phyloP scores from a whole-genome alignment of 2,113 vertebrate species.

The Phylloscopus trochilus region DNA sequence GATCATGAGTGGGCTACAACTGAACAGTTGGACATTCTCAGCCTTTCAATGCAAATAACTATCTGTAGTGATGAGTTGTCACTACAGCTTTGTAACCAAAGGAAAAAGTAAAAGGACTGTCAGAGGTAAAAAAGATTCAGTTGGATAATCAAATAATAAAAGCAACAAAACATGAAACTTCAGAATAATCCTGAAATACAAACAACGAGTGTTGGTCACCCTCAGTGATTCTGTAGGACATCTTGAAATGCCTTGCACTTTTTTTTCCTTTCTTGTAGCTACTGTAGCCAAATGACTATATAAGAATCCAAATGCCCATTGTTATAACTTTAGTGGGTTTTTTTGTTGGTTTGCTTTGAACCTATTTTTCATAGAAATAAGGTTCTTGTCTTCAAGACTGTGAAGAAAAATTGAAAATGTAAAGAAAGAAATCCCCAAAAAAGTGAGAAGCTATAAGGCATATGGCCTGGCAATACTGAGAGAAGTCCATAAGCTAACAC shows the following conservation, averaged over 20 bases:
- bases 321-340: neutral
- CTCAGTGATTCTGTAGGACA: neutral
- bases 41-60: neutral
- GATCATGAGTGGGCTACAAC: neutral
- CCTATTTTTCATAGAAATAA: neutral
- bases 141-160: neutral
- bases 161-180: neutral
- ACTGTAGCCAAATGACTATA: neutral
- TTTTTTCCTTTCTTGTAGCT: neutral
- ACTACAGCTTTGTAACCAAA: neutral
- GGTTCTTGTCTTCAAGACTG: neutral
- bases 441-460: neutral
- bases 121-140: neutral
- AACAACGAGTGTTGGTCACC: neutral
- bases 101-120: neutral
- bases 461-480: neutral
- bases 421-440: neutral
- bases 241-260: neutral
- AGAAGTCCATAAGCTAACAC: neutral
- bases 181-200: neutral
- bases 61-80: neutral
- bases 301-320: neutral
- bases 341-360: neutral
- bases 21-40: neutral
- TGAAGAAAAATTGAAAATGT: neutral